These are phyloP conservation scores for Lucifuga dentata DNA, from an alignment of 2,113 vertebrate species.

Conservation along the genomic window DNA sequence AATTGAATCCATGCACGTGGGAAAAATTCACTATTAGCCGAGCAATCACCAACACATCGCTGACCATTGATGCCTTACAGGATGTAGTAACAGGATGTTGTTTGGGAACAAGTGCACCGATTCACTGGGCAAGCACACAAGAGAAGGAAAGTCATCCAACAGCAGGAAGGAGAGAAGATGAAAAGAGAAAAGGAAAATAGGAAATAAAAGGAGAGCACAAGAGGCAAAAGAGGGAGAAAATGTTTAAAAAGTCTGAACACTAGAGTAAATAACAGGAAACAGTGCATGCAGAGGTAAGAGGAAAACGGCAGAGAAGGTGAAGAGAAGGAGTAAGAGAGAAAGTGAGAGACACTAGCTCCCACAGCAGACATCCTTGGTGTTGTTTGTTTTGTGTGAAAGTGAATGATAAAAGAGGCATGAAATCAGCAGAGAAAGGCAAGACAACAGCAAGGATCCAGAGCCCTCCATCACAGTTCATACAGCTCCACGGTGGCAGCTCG, in stretches of 20 bases:
- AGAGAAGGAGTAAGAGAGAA: constrained; percentile 19
- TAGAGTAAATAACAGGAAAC: constrained; percentile 27
- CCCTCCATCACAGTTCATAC: constrained; percentile 95
- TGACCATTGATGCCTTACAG: constrained; percentile 64
- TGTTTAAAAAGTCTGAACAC: constrained; percentile 27
- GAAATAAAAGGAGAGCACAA: constrained; percentile 24
- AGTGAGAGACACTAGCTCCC: constrained; percentile 81
- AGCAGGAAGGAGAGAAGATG: constrained; percentile 69
- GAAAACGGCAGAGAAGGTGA: constrained; percentile 28
- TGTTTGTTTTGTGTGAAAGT: constrained; percentile 99
- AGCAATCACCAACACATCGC: constrained; percentile 22
- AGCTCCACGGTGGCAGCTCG: constrained; percentile 90
- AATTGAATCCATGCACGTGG: constrained; percentile 71
- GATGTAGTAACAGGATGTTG: constrained; percentile 76
- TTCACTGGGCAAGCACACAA: constrained; percentile 32
- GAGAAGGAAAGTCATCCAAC: constrained; percentile 67
- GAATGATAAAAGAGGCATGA: constrained; percentile 99
- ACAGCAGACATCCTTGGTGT: constrained; percentile 95
- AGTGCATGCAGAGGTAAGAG: constrained; percentile 15
- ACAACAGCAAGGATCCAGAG: constrained; percentile 94
- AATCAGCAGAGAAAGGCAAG: constrained; percentile 99
- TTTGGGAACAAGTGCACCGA: constrained; percentile 65
- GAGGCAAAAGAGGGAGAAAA: constrained; percentile 33
- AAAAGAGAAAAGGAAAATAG: constrained; percentile 50
- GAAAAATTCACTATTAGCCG: constrained; percentile 69